A percentile compares a stretch with the other conserved stretches of the same genome.
These are phyloP conservation scores for Torymus auratus DNA, from an alignment of 2,888 invertebrate species.

Conservation along the genomic window DNA sequence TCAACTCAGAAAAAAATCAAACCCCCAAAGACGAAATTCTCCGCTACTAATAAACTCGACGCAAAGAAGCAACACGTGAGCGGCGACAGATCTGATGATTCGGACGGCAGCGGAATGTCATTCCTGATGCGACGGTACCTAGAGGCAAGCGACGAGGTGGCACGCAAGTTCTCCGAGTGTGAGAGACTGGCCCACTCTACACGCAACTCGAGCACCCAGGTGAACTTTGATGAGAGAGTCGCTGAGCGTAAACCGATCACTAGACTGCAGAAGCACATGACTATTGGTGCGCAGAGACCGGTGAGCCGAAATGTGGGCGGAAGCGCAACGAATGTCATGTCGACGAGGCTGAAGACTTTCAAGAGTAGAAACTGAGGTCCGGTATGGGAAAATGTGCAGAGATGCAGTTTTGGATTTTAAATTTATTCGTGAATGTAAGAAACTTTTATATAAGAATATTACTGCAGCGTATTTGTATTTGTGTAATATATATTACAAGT, in stretches of 20 bases:
- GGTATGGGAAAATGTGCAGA: no score
- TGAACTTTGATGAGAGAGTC: slow-evolving; percentile 14
- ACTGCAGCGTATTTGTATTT: no score
- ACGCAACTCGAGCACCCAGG: slow-evolving; percentile 34
- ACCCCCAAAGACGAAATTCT: no score
- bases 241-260: not conserved
- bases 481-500: no score
- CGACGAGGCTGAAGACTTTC: not conserved
- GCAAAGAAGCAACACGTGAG: no score
- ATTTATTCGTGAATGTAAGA: no score
- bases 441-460: no score
- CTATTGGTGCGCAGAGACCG: not conserved
- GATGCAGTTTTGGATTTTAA: no score
- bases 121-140: slow-evolving; percentile 55
- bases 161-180: slow-evolving; percentile 34
- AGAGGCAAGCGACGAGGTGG: slow-evolving; percentile 46
- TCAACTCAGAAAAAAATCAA: no score
- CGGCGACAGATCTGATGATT: slow-evolving; percentile 19
- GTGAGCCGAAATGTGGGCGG: not conserved
- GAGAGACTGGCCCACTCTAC: slow-evolving; percentile 1
- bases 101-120: slow-evolving; percentile 51
- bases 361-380: not conserved
- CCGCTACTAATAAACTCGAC: no score
- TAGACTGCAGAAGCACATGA: not conserved
- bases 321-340: not conserved